Evolutionary conservation across 2,888 invertebrate genomes (phyloP), one percentile per base, ranked within the genome.

Genomic region (Drosophila antonietae): DNA sequence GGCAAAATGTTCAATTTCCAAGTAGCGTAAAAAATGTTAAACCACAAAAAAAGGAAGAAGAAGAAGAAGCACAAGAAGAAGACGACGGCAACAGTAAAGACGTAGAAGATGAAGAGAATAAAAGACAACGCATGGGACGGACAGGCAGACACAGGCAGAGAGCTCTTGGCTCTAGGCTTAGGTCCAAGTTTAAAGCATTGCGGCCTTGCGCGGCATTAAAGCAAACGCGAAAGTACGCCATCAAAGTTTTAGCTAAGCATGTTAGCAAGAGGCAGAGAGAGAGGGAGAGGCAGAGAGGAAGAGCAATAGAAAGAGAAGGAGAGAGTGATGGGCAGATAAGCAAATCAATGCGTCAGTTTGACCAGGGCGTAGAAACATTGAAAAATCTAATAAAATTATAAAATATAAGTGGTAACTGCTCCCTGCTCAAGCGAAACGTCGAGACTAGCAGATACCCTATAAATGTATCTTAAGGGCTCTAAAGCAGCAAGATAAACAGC

Each of bases 1-100:
- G 86, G 86, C 86, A 83, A 88, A 83, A 86, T 88, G 81, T 80
- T 88, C 70, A 77, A 83, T 88, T 83, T 88, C 61, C 74, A 70
- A 83, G 51, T 57, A 68, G 80, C 65, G 66, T 69, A 71, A 65
- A 78, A 81, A 75, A 70, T 73, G 73, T 61, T 53, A 31, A 46
- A 56, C 62, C 68, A 44, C 68, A 74, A 47, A 46, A 28, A 53
- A 14, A 3, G 10, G 12, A 8, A 37, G 43, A 46, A 33, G 33
- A 14, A 5, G 37, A 5, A 14, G 3, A 6, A 57, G 47, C 43
- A 61, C 44, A 41, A 28, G 20, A 41, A 14, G 3, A 6, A 57
- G 47, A 46, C 59, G 47, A 41, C 20, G 28, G 37, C 28, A 56
- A 28, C 35, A 39, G 23, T 18, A 43, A 18, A 37, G n/a, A 3